phyloP scores from a whole-genome alignment of 2,888 invertebrate genomes.

The Ormyrus thymus region DNA sequence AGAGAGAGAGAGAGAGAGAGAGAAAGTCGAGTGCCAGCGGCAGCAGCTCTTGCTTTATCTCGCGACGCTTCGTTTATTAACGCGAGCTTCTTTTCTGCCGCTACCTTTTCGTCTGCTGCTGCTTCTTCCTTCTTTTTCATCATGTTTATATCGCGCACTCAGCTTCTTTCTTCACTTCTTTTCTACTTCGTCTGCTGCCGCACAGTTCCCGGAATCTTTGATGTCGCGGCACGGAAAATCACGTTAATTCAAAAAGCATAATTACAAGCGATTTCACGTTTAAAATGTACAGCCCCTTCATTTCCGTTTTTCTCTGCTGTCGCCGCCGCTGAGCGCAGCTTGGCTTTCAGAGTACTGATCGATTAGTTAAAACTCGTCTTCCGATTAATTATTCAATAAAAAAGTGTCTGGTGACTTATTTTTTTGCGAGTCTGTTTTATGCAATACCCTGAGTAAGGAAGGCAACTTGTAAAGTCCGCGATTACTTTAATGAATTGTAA shows the following conservation, averaged over 20 bases:
- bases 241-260: conserved; percentile 40
- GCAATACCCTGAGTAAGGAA: too few species aligned
- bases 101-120: background rate
- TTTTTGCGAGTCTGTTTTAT: too few species aligned
- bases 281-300: conserved; percentile 18
- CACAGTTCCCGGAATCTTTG: conserved; percentile 25
- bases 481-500: too few species aligned
- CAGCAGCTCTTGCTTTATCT: conserved; percentile 27
- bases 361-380: too few species aligned
- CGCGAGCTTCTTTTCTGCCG: background rate
- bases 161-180: background rate
- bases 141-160: background rate
- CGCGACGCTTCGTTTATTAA: conserved; percentile 47
- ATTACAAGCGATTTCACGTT: conserved; percentile 42
- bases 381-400: too few species aligned
- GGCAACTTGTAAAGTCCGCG: too few species aligned
- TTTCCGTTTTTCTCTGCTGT: background rate
- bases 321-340: too few species aligned
- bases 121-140: conserved; percentile 15
- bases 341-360: too few species aligned
- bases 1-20: too few species aligned
- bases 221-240: conserved; percentile 40
- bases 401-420: too few species aligned
- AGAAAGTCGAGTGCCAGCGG: background rate
- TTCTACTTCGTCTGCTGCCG: background rate